Evolutionary conservation across 2,888 invertebrate genomes (phyloP).

Genomic region (Erpobdella octoculata): DNA sequence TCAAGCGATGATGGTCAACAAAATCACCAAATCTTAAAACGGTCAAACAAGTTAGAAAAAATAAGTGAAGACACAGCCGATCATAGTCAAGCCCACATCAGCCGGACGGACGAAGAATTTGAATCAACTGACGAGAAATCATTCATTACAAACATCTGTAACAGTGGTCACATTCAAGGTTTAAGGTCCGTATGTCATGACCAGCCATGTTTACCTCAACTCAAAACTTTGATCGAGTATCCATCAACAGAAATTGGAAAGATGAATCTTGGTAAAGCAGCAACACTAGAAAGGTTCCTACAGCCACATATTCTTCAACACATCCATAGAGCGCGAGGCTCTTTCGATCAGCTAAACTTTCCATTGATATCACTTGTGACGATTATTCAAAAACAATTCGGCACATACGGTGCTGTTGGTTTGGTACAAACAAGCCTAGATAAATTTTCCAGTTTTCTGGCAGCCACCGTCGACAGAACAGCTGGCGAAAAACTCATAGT

Average conservation of each 20-base stretch:
- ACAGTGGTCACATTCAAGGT: slow-evolving; percentile 24
- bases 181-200: slow-evolving; percentile 16
- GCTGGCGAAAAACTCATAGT: background rate
- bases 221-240: background rate
- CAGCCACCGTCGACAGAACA: background rate
- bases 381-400: background rate
- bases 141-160: slow-evolving; percentile 11
- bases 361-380: background rate
- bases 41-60: too few relatives aligned
- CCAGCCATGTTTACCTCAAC: slow-evolving; percentile 16
- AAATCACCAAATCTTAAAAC: too few relatives aligned
- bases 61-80: too few relatives aligned
- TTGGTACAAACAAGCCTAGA: background rate
- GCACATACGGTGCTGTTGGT: background rate
- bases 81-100: too few relatives aligned
- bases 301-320: background rate
- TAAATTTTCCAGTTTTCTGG: background rate
- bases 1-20: too few relatives aligned
- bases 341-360: background rate
- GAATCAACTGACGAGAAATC: too few relatives aligned
- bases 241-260: background rate
- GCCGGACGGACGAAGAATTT: too few relatives aligned
- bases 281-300: background rate
- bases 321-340: background rate
- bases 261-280: background rate